Percentiles rank a stretch among this genome's conserved stretches.
phyloP scores from a whole-genome alignment of 1,140 invertebrate species.

The Neotoxoptera formosana region DNA sequence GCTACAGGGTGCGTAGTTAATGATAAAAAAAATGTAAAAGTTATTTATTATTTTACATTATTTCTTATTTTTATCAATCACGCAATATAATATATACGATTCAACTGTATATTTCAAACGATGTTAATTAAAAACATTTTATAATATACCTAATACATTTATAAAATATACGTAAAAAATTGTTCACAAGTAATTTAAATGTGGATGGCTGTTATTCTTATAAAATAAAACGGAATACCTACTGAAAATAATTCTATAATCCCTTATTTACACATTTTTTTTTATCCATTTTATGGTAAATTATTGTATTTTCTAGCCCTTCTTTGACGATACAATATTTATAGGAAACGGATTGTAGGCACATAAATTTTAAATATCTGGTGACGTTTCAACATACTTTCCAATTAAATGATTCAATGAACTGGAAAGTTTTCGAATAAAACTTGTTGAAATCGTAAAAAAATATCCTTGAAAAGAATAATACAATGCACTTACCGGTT shows the following conservation, averaged over 20 bases:
- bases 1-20: neutral
- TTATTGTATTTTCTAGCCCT: neutral
- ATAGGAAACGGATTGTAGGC: slow-evolving; percentile 35
- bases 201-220: too few relatives aligned
- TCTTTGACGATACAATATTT: neutral
- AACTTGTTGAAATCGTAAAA: slow-evolving; percentile 25
- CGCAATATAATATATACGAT: too few relatives aligned
- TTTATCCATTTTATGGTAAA: neutral
- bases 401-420: slow-evolving; percentile 42
- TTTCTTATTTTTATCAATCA: neutral
- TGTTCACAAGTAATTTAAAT: neutral
- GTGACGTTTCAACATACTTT: neutral
- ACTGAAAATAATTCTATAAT: neutral
- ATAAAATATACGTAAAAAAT: neutral
- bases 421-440: slow-evolving; percentile 32
- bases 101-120: neutral
- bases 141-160: neutral
- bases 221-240: neutral
- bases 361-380: slow-evolving; percentile 45
- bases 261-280: neutral
- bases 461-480: neutral
- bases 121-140: neutral
- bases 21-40: neutral
- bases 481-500: slow-evolving; percentile 31
- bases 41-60: neutral